Evolutionary conservation across 2,797 vertebrate species (phyloP).

Genomic region (Telmatherina bonti): DNA sequence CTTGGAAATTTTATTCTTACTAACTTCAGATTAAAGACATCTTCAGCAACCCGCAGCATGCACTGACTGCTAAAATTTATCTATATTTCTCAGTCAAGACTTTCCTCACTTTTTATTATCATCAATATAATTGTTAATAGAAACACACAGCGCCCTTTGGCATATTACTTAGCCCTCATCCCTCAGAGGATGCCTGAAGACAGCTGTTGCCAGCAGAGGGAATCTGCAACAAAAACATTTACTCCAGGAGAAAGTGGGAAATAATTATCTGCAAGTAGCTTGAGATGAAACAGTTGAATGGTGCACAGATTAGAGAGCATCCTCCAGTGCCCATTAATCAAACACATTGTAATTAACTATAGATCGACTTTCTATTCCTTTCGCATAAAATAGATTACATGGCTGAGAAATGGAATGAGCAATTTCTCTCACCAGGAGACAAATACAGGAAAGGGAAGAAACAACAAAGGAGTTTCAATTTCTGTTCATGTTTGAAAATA

Average conservation of each 20-base stretch:
- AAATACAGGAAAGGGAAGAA: slow-evolving; percentile 16
- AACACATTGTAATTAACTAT: slow-evolving; percentile 83
- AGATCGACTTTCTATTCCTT: slow-evolving; percentile 83
- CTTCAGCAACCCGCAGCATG: slow-evolving; percentile 1
- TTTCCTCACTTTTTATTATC: slow-evolving; percentile 10
- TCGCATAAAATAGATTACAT: slow-evolving; percentile 68
- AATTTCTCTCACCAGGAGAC: slow-evolving; percentile 29
- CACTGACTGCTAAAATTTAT: slow-evolving; percentile 2
- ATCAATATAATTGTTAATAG: slow-evolving; percentile 5
- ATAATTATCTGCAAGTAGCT: slow-evolving; percentile 77
- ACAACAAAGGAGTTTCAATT: slow-evolving; percentile 35
- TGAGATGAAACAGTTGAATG: slow-evolving; percentile 74
- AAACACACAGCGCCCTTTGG: slow-evolving; percentile 10
- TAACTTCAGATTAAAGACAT: neutral
- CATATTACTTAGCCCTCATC: neutral
- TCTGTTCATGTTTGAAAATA: slow-evolving; percentile 45
- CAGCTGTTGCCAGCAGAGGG: slow-evolving; percentile 36
- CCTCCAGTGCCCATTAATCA: slow-evolving; percentile 84
- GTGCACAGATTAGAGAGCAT: slow-evolving; percentile 78
- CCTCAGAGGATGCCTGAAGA: slow-evolving; percentile 55
- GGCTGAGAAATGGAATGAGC: slow-evolving; percentile 70
- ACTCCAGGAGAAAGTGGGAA: slow-evolving; percentile 51
- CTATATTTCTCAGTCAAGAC: neutral
- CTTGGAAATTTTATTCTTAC: neutral
- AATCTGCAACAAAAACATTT: slow-evolving; percentile 74